phyloP scores from a whole-genome alignment of 2,113 vertebrate species.

The Neomonachus schauinslandi region DNA sequence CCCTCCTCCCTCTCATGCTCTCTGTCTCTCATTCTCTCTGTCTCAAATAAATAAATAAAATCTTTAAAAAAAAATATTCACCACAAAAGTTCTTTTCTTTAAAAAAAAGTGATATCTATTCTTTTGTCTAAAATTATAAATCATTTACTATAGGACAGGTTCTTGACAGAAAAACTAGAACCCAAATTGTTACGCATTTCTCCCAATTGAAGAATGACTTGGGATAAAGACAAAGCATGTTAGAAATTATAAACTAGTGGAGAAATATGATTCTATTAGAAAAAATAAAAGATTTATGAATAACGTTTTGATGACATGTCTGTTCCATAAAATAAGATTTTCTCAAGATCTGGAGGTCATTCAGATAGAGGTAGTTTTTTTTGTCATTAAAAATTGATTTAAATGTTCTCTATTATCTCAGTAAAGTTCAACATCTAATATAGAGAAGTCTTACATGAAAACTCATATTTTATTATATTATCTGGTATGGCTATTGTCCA shows the following conservation, averaged over 20 bases:
- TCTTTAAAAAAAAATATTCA: slow-evolving; percentile 22
- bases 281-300: slow-evolving; percentile 58
- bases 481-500: neutral
- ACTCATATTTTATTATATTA: neutral
- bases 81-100: neutral
- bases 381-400: slow-evolving; percentile 49
- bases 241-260: slow-evolving; percentile 46
- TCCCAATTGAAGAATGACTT: slow-evolving; percentile 39
- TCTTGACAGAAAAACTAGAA: slow-evolving; percentile 53
- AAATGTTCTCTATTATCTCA: neutral
- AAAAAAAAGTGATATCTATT: neutral
- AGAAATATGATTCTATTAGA: slow-evolving; percentile 49
- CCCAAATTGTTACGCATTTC: slow-evolving; percentile 20
- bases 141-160: slow-evolving; percentile 16
- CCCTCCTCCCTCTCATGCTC: too few relatives aligned
- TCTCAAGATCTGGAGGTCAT: slow-evolving; percentile 22
- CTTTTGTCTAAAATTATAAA: slow-evolving; percentile 47
- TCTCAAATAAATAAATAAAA: too few relatives aligned
- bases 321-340: slow-evolving; percentile 51
- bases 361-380: slow-evolving; percentile 10
- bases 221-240: slow-evolving; percentile 38
- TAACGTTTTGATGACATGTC: neutral
- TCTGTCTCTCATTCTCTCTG: too few relatives aligned
- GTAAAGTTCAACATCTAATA: neutral
- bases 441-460: neutral